phyloP scores from a whole-genome alignment of 2,888 invertebrate genomes.

The Candidula unifasciata region DNA sequence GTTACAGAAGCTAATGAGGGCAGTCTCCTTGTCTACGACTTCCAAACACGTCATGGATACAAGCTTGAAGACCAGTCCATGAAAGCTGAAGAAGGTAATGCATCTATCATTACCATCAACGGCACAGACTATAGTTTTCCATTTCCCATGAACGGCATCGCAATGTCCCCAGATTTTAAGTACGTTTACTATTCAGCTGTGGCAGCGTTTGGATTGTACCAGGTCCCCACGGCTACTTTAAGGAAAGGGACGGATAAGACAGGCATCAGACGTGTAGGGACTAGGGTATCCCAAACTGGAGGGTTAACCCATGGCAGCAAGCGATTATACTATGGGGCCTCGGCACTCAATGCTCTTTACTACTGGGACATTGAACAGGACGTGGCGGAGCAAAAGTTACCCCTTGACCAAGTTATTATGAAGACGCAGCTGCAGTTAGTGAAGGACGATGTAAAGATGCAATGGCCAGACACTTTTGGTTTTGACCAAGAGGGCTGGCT shows the following conservation, averaged over 20 bases:
- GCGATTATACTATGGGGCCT: constrained; percentile 63
- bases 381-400: constrained; percentile 52
- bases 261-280: constrained; percentile 59
- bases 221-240: constrained; percentile 62
- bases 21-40: constrained; percentile 64
- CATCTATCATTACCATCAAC: constrained; percentile 53
- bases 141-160: constrained; percentile 67
- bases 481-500: constrained; percentile 61
- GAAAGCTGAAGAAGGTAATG: constrained; percentile 53
- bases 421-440: constrained; percentile 51
- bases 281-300: constrained; percentile 61
- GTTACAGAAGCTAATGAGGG: constrained; percentile 63
- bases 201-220: constrained; percentile 59
- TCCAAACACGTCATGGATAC: constrained; percentile 57
- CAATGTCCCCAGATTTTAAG: constrained; percentile 65
- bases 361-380: constrained; percentile 61
- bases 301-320: constrained; percentile 65
- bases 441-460: constrained; percentile 57
- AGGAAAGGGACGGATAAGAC: constrained; percentile 45
- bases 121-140: constrained; percentile 50
- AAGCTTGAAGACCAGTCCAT: constrained; percentile 61
- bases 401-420: constrained; percentile 54
- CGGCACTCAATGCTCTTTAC: constrained; percentile 61
- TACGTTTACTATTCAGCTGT: constrained; percentile 67
- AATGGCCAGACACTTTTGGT: constrained; percentile 67